phyloP scores from a whole-genome alignment of 2,888 invertebrate genomes.

The Drosophila maculinotata region DNA sequence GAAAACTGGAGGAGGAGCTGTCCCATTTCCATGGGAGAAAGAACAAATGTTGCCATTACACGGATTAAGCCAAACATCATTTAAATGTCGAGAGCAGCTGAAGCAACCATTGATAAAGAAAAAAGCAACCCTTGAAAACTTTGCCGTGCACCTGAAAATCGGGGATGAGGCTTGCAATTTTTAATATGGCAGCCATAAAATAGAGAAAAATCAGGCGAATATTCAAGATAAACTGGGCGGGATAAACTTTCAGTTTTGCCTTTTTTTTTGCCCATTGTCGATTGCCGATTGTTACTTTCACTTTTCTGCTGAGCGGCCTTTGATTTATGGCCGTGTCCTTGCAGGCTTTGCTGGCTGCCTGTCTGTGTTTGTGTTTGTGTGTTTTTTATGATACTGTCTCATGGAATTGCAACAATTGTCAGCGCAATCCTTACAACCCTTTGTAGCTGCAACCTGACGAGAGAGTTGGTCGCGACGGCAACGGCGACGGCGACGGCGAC shows the following conservation, averaged over 20 bases:
- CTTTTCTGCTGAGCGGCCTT: conserved; percentile 53
- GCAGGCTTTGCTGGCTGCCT: conserved; percentile 7
- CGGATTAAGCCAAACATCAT: conserved; percentile 68
- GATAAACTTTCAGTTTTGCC: background rate
- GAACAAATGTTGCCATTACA: conserved; percentile 71
- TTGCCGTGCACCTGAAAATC: conserved; percentile 52
- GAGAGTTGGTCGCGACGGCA: conserved; percentile 16
- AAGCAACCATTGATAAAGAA: conserved; percentile 28
- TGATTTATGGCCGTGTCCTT: conserved; percentile 65
- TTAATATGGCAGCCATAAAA: conserved; percentile 53
- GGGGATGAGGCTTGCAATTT: conserved; percentile 40
- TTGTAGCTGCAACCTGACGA: conserved; percentile 73
- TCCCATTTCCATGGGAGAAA: conserved; percentile 60
- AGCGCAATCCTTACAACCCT: conserved; percentile 72
- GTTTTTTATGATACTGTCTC: conserved; percentile 62
- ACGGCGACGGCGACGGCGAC: conserved; percentile 19
- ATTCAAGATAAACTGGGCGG: conserved; percentile 26
- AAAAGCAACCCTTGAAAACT: conserved; percentile 44
- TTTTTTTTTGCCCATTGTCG: no score
- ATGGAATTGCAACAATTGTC: conserved; percentile 78
- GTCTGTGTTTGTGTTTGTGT: conserved; percentile 3
- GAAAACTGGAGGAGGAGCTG: conserved; percentile 35
- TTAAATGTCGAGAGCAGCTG: conserved; percentile 54
- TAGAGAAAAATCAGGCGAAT: conserved; percentile 12
- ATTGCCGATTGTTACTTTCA: conserved; percentile 58